Base-by-base conservation (phyloP, 37 sponge, comb jelly and placozoan species). In the Beroe ovata region DNA sequence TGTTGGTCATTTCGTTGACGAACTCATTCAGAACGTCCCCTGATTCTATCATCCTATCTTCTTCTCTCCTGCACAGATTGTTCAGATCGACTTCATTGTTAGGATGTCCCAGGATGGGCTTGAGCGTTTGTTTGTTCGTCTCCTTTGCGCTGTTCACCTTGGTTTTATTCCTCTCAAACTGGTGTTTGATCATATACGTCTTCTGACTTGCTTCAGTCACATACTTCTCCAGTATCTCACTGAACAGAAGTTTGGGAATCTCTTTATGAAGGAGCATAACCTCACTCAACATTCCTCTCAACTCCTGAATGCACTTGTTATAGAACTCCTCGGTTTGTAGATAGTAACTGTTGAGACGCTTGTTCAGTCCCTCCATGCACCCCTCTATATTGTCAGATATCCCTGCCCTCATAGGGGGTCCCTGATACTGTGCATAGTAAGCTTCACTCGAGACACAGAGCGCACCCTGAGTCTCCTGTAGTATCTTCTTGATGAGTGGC, bases 401-500 rank as follows among this genome's bases (percentile, higher is more conserved):
- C 4, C 54, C 84, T 0, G 84, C 26, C 21, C 84, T 39, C 22
- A 42, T 29, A n/a, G 84, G 84, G 21, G 84, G 84, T 32, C 84
- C 84, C 41, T 39, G 42, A 29, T 42, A 77, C 84, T 77, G 84
- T 8, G 84, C 8, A 29, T 77, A 77, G 84, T 77, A 77, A 42
- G 84, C 54, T 25, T 77, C 84, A 36, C 84, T 77, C 18, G 84
- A 77, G 21, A 41, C 21, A 77, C 26, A 77, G 54, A 77, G 84
- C n/a, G 84, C 84, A 1, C 84, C 84, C 84, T 77, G 84, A 35
- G 84, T 77, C 54, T 77, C 84, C 28, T 77, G 84, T 1, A 77
- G 84, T 21, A 77, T 77, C 84, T 77, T 77, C 84, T 77, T 77
- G 22, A 77, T 77, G 4, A 77, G 41, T 19, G 84, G 84, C 84